phyloP scores from a whole-genome alignment of 2,113 vertebrate genomes.

The Eclectus roratus region DNA sequence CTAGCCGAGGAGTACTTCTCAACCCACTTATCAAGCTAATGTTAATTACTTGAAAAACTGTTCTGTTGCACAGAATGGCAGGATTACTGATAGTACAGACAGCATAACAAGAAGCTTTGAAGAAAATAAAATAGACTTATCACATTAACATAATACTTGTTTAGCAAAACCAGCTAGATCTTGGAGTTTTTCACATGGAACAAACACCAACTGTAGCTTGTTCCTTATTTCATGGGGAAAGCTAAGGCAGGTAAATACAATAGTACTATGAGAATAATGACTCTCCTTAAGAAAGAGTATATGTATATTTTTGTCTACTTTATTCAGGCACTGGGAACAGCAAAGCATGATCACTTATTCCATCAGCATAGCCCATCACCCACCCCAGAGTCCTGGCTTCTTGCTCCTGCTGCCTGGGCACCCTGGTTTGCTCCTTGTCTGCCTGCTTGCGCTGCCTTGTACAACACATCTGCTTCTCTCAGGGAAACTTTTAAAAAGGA shows the following conservation, averaged over 20 bases:
- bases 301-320: not conserved
- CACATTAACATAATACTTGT: not conserved
- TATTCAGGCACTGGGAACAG: not conserved
- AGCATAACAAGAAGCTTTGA: not conserved
- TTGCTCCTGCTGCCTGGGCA: not conserved
- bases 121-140: not conserved
- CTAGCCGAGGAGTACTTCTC: not conserved
- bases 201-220: not conserved
- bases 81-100: not conserved
- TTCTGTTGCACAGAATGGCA: not conserved
- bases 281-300: not conserved
- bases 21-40: not conserved
- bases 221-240: not conserved
- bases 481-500: not conserved
- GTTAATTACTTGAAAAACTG: not conserved
- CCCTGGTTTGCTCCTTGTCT: not conserved
- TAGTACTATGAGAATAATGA: not conserved
- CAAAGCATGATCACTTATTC: not conserved
- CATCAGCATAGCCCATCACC: fast-evolving
- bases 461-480: not conserved
- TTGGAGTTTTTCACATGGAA: fast-evolving
- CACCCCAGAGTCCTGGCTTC: not conserved
- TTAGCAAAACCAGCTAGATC: not conserved
- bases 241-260: not conserved
- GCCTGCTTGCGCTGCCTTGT: not conserved